Evolutionary conservation across 2,797 vertebrate genomes (phyloP), one percentile per base, ranked within the genome.

Genomic region (Caiman crocodilus): DNA sequence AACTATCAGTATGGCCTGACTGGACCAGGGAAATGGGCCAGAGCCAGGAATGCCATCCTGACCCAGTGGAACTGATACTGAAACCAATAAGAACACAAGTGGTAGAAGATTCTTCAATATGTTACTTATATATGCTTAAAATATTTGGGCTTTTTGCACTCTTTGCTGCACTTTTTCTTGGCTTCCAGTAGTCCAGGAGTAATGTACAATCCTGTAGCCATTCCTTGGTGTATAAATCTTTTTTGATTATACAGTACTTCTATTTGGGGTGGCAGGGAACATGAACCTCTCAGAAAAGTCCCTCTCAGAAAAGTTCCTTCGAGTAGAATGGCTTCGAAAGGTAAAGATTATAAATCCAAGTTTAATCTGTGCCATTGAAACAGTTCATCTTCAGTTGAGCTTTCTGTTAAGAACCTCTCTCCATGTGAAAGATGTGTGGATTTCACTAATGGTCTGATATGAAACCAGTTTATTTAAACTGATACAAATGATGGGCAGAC

Each of bases 1-100:
- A 81, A 98, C 0, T 99, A 99, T 95, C 98, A 99, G 94, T 99
- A 98, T 94, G 97, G 97, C 7, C 94, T 99, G 85, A 93, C 21
- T 4, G 98, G 99, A 7, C 98, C 98, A 0, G 98, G 98, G 50
- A 76, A 64, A 82, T 99, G 99, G 99, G 84, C 96, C 2, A 98
- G 98, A 80, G 98, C 98, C 74, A 97, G 97, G 75, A 96, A 98
- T 28, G 98, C 98, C 90, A 99, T 99, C 93, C 92, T 98, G 77
- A 98, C 97, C 35, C 98, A 99, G 82, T 99, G 98, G 99, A 97
- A 98, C 18, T 90, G 2, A 95, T 97, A 14, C 1, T 98, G 84
- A 98, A 97, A 76, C 98, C 97, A 73, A 98, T 98, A 4, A 98
- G 93, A 95, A 99, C 98, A 3, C 97, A 98, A 81, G 84, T 94